A percentile compares a stretch with the other conserved stretches of the same genome.
Conservation (phyloP, 1,140 invertebrate genomes). For the Augochlora pura region DNA sequence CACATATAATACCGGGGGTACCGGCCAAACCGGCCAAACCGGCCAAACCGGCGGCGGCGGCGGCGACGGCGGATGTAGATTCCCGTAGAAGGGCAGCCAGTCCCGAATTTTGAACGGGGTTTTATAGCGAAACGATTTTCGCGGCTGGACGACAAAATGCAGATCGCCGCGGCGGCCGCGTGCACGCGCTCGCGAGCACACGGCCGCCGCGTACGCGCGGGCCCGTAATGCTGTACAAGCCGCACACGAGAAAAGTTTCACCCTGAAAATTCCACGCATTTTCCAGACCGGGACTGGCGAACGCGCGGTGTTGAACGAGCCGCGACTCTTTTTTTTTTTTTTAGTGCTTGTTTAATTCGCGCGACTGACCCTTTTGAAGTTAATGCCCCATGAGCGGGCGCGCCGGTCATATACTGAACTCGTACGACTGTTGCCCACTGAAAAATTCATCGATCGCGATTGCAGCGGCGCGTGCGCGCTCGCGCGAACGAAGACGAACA, state of each 20-base stretch:
- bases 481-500: conserved; percentile 19
- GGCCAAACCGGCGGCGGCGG: conserved; percentile 20
- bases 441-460: conserved; percentile 60
- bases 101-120: conserved; percentile 55
- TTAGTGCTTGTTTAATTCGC: conserved; percentile 66
- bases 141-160: conserved; percentile 49
- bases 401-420: conserved; percentile 52
- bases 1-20: conserved; percentile 24
- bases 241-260: conserved; percentile 32
- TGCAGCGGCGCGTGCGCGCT: background rate
- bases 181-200: background rate
- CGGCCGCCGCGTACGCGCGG: background rate
- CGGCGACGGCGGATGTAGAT: conserved; percentile 24
- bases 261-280: conserved; percentile 59
- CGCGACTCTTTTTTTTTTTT: conserved; percentile 54
- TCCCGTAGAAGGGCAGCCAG: conserved; percentile 20
- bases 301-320: conserved; percentile 44
- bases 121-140: conserved; percentile 55
- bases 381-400: conserved; percentile 61
- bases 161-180: background rate
- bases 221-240: background rate
- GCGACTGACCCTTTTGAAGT: conserved; percentile 66
- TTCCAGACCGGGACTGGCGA: conserved; percentile 36
- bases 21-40: conserved; percentile 11
- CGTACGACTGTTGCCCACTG: conserved; percentile 59